Base-by-base conservation (phyloP, 92 coral and sea anemone species). In the Palythoa grandiflora region DNA sequence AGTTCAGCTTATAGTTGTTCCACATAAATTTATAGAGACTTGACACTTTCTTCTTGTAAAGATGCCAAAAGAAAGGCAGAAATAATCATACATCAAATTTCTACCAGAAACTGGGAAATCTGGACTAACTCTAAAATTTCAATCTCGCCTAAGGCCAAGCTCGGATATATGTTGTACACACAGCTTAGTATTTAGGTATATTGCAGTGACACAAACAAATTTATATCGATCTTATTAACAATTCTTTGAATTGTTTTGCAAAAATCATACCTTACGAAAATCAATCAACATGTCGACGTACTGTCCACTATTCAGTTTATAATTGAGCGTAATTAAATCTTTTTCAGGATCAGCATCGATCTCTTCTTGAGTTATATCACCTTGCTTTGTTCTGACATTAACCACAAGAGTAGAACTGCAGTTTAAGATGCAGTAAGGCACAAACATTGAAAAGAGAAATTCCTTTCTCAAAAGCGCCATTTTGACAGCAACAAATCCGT, bases 321-420 rank as follows among this genome's bases (percentile, higher is more conserved):
- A 97, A 52, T 92, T 88, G 36, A 97, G 75, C 10, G 89, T 90
- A 53, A 97, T 96, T 19, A 92, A 83, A 54, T 94, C 98, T 84
- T 90, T 89, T 63, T 94, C 96, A 37, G 98, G 99, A 87, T 96
- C 95, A 10, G 97, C 89, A 57, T 51, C 79, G 52, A 97, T 93
- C n/a, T 73, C 88, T 84, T 97, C 93, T 84, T 89, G 94, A 14
- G 94, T 94, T 16, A 95, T 85, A 53, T 91, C 95, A 40, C 98
- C 99, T 48, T 88, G 87, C 59, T 88, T 97, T 48, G 98, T 90
- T 86, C 91, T 93, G 53, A 97, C 94, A 85, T 97, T 97, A 8
- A 97, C 99, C 52, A 92, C 89, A 75, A 97, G 97, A 38, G 88
- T 88, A 20, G 89, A 84, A 35, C 89, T 59, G 59, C 92, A 11